Base-by-base conservation (phyloP, 2,888 invertebrate species). In the Chelonus formosanus region DNA sequence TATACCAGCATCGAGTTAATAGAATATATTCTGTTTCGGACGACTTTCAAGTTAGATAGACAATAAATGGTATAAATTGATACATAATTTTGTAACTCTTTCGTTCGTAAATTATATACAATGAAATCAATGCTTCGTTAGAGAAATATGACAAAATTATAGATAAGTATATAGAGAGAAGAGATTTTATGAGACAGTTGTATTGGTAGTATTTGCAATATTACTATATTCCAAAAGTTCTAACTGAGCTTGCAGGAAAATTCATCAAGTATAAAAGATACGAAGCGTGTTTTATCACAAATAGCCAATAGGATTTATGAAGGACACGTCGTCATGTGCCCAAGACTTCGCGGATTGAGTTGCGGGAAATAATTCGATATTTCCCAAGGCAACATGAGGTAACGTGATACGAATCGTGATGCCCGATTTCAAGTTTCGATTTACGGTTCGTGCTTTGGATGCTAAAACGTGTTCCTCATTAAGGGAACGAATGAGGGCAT, bases 1-100 rank as follows among this genome's bases (percentile, higher is more conserved):
- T 75, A 75, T 74, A 76, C 76, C 73, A 76, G 76, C 73, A 73
- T 72, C 71, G 70, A 74, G 72, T 76, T 76, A 76, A 72, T 70
- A 71, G 70, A 71, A 64, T 66, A 70, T 71, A 72, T 75, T 71
- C 71, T 67, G 59, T 65, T 56, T 60, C 68, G 70, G 75, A 75
- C 75, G 75, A 75, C 74, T 70, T 71, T 63, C 71, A 70, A 70
- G 71, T 72, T 44, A 6, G 8, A 36, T 7, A 43, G 6, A 56
- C 20, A 20, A 20, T 6, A 20, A 32, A 54, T 54, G 5, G 4
- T 6, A 54, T 34, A 54, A 5, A 7, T 32, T 7, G 6, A 5
- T 2, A 5, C 31, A 44, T 10, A 3, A 20, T 3, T 10, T 36
- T 56, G 20, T 10, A 7, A 5, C 6, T 35, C 34, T 8, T 34